Base-by-base conservation (phyloP, 2,797 vertebrate genomes). In the Champsocephalus esox region DNA sequence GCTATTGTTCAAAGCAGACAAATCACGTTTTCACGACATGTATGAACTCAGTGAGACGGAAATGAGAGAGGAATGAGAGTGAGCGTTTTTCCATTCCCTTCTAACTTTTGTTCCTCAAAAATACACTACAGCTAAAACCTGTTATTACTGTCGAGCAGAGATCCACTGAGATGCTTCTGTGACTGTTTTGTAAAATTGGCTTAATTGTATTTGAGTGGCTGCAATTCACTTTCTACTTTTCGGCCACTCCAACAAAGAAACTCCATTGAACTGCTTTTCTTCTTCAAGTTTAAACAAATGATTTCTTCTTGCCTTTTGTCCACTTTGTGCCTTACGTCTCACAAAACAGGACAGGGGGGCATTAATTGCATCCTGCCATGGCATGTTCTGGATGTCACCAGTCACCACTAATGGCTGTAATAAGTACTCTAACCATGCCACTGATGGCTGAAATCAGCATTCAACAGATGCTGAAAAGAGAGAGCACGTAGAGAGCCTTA, bases 181-280 rank as follows among this genome's bases (percentile, higher is more conserved):
- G 54, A 70, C 61, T 71, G 24, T 71, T 63, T 12, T 48, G 21
- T 43, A 50, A 81, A 77, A 85, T 69, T 59, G 66, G 21, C 63
- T 72, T 51, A 57, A 73, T 80, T 86, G 79, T 52, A 69, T 70
- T 64, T 60, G 52, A 81, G 56, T 72, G 61, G 66, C 1, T 4
- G 66, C 1, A 4, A 68, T 28, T 66, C n/a, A 51, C 54, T 66
- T 46, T 17, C 21, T 58, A 69, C 38, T 13, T 67, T 3, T 0
- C 62, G 61, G 69, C 45, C 71, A 66, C 43, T 70, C 10, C 14
- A 48, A 66, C 61, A 80, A 66, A 72, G n/a, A 76, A 57, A 62
- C 43, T 43, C 0, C 28, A 28, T 28, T 28, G 1, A 46, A 52
- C 24, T 12, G 45, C 28, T 70, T 69, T 32, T 8, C 44, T 17